Conservation (phyloP, 2,888 invertebrate species). For the Drosophila fungiperda region DNA sequence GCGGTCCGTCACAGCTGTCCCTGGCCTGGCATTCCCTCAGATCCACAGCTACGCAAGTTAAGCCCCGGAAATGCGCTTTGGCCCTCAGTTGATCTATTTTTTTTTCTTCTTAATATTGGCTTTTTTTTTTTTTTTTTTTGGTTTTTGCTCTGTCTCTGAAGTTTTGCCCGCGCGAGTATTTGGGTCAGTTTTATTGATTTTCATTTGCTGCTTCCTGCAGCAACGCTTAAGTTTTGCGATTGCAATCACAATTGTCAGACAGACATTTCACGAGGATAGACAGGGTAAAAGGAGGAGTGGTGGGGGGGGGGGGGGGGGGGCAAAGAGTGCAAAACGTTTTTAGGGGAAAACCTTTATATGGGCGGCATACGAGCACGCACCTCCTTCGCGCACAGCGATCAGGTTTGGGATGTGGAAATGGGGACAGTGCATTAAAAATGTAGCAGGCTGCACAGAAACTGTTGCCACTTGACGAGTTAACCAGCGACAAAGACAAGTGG, state of each 20-base stretch:
- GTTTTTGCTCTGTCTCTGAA: slow-evolving; percentile 36
- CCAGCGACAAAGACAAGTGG: slow-evolving; percentile 1
- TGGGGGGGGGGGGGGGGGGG: background rate
- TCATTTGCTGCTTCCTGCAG: slow-evolving; percentile 43
- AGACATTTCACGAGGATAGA: slow-evolving; percentile 4
- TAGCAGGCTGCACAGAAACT: slow-evolving; percentile 52
- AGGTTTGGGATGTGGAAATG: slow-evolving; percentile 28
- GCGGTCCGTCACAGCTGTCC: slow-evolving; percentile 66
- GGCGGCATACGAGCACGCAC: slow-evolving; percentile 9
- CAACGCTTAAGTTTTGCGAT: slow-evolving; percentile 57
- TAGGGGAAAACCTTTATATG: slow-evolving; percentile 1
- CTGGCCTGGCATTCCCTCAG: slow-evolving; percentile 58
- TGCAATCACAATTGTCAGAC: slow-evolving; percentile 69
- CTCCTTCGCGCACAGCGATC: background rate
- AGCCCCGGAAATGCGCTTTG: slow-evolving; percentile 73
- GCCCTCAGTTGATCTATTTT: slow-evolving; percentile 8
- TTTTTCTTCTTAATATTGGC: background rate
- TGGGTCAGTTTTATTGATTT: slow-evolving; percentile 79
- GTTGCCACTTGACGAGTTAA: slow-evolving; percentile 36
- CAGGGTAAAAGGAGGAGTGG: background rate
- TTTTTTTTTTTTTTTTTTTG: background rate
- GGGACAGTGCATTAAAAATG: slow-evolving; percentile 68
- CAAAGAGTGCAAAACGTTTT: background rate
- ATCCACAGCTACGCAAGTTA: slow-evolving; percentile 21
- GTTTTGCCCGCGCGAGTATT: slow-evolving; percentile 71